Base-by-base conservation (phyloP, 2,888 invertebrate genomes). In the Pristionchus exspectatus region DNA sequence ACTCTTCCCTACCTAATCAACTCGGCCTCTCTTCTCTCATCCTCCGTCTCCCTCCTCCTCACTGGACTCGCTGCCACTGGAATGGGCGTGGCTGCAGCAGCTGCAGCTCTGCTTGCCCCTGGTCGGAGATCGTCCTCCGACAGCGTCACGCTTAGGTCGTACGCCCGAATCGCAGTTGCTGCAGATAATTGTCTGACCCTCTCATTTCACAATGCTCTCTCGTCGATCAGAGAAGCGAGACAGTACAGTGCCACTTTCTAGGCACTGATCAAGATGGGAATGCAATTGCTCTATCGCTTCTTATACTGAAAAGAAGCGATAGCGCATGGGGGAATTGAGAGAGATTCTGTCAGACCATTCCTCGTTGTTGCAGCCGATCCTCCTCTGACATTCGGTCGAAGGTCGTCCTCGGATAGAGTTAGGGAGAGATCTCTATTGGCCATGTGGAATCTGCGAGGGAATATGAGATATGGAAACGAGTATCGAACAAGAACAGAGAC, bases 91-190 rank as follows among this genome's bases (percentile, higher is more conserved):
- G 81, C 14, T 16, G 50, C n/a, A 18, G 59, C 27, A 27, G 85
- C 33, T 21, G 85, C 59, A n/a, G 81, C n/a, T 27, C n/a, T 4
- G 0, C n/a, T n/a, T 10, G 77, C 77, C 7, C 16, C 81, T n/a
- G 81, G 81, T 27, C 88, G 72, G 54, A 88, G 59, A 30, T 88
- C 88, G 63, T 88, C 88, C 56, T 72, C 72, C 72, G 88, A 88
- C 33, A 88, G 56, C 33, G 88, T 88, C 50, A 81, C 81, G 50
- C 81, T 81, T 54, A 81, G 44, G 81, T 81, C 81, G 81, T 50
- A 81, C 50, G 44, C 54, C 10, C 81, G 24, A 54, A 54, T 33
- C 14, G 81, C 24, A 27, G 50, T 54, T 44, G 77, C 38, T 44
- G 44, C 44, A 24, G 77, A 27, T 0, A 50, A 9, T 9, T 9